Evolutionary conservation across 2,113 vertebrate species (phyloP).

Genomic region (Accipiter cooperii): DNA sequence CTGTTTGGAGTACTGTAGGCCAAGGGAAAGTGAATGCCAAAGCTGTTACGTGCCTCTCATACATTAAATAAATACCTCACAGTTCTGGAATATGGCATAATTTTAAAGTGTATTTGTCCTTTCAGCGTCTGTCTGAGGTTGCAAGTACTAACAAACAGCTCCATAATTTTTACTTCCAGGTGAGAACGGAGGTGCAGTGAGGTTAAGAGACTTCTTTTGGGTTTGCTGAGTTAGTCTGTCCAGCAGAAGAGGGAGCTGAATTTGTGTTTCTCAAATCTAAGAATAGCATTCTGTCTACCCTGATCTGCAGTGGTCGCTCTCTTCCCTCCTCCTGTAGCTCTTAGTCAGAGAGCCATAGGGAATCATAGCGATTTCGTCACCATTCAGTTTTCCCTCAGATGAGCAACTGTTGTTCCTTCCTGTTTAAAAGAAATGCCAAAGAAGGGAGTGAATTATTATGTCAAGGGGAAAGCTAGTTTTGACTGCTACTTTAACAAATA

Average conservation of each 20-base stretch:
- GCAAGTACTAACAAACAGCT: not conserved
- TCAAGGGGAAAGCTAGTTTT: not conserved
- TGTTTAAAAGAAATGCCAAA: not conserved
- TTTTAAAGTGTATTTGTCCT: not conserved
- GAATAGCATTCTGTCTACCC: not conserved
- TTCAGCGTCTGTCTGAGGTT: not conserved
- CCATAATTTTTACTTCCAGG: not conserved
- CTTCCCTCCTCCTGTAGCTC: not conserved
- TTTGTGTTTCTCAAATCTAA: not conserved
- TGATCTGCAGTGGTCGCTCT: fast-evolving
- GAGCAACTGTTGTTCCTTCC: not conserved
- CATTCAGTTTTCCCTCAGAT: not conserved
- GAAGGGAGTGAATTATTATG: not conserved
- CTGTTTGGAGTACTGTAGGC: not conserved
- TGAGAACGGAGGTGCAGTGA: not conserved
- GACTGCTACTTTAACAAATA: not conserved
- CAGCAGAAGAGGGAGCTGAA: not conserved
- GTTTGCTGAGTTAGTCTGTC: not conserved
- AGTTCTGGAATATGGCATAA: not conserved
- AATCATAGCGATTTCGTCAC: not conserved
- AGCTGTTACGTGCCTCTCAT: not conserved
- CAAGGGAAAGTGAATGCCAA: not conserved
- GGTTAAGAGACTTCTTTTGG: not conserved
- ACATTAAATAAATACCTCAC: not conserved
- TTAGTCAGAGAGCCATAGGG: not conserved